A percentile compares a stretch with the other conserved stretches of the same genome.
Evolutionary conservation across 2,797 vertebrate genomes (phyloP).

Genomic region (Eospalax fontanierii): DNA sequence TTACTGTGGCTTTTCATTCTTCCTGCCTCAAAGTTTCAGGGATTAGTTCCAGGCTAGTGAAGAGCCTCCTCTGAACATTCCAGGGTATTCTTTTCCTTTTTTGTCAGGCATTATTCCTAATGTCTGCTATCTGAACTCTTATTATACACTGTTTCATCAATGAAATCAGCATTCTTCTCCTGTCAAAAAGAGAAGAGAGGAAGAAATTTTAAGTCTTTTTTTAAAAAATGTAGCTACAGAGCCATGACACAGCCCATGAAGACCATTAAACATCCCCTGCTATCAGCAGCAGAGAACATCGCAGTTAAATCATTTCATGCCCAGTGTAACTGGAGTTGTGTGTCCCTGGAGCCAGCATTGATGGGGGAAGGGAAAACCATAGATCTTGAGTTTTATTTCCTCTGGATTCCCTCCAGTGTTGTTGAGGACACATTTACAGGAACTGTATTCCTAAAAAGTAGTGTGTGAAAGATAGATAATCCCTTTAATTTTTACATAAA

Average conservation of each 20-base stretch:
- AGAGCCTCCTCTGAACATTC: background rate
- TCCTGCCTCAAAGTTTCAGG: background rate
- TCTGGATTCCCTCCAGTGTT: background rate
- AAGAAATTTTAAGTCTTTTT: slow-evolving; percentile 37
- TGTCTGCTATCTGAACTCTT: background rate
- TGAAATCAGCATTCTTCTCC: slow-evolving; percentile 13
- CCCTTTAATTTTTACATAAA: slow-evolving; percentile 53
- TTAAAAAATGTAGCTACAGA: slow-evolving; percentile 17
- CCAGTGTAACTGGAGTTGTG: background rate
- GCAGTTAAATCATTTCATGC: slow-evolving; percentile 35
- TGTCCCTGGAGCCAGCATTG: background rate
- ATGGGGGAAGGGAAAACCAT: background rate
- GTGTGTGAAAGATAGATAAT: background rate
- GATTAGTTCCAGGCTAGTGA: background rate
- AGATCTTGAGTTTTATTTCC: slow-evolving; percentile 37
- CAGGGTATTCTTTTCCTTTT: background rate
- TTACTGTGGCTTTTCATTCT: background rate
- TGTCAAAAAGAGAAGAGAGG: slow-evolving; percentile 1
- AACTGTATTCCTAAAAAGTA: background rate
- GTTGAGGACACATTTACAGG: background rate
- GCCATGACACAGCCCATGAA: background rate
- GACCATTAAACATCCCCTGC: background rate
- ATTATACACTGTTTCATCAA: background rate
- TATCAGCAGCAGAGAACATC: background rate
- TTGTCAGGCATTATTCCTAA: background rate